Percentiles rank a stretch among this genome's conserved stretches.
Evolutionary conservation across 2,797 vertebrate species (phyloP).

Genomic region (Pogoniulus pusillus): DNA sequence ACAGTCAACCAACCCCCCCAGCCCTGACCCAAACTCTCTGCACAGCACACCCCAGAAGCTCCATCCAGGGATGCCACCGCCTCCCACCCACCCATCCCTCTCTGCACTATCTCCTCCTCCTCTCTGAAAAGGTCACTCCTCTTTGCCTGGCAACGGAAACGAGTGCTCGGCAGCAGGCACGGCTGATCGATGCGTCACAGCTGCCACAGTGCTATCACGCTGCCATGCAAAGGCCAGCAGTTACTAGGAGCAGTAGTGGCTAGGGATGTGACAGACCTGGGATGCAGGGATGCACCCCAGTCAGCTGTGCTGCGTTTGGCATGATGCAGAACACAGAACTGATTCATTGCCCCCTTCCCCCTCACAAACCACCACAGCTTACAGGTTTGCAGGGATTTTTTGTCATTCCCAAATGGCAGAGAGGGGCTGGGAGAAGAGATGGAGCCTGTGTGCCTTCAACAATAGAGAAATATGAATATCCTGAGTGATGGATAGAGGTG

Average conservation of each 20-base stretch:
- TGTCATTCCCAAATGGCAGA: neutral
- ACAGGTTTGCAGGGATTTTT: neutral
- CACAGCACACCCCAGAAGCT: neutral
- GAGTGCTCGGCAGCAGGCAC: neutral
- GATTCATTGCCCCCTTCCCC: rapidly evolving
- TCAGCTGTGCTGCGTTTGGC: neutral
- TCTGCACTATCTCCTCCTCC: neutral
- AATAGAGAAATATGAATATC: neutral
- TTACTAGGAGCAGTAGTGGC: neutral
- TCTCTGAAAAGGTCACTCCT: neutral
- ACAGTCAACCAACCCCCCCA: neutral
- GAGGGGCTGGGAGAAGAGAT: rapidly evolving
- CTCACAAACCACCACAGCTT: neutral
- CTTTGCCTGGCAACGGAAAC: neutral
- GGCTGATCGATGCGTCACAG: neutral
- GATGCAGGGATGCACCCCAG: neutral
- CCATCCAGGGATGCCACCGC: neutral
- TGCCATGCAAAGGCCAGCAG: neutral
- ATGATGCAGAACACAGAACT: rapidly evolving
- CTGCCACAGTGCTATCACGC: neutral
- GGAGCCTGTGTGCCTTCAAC: neutral
- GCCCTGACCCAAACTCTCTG: neutral
- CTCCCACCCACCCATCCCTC: neutral
- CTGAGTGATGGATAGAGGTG: neutral
- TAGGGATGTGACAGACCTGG: neutral